phyloP scores from a whole-genome alignment of 1,140 invertebrate species.

The Leptinotarsa defecta region DNA sequence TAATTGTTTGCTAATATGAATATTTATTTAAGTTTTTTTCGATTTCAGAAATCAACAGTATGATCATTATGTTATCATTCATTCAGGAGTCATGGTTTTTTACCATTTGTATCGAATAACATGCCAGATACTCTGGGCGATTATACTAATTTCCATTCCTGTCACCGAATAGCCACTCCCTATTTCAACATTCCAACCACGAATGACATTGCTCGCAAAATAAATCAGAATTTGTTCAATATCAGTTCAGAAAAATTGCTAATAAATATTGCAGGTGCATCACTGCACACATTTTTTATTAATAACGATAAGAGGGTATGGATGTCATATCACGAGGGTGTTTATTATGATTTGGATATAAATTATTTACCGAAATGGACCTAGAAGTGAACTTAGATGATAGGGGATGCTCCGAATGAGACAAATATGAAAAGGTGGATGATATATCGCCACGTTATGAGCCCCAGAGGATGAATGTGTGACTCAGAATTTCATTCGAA shows the following conservation, averaged over 20 bases:
- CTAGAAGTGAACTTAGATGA: slow-evolving; percentile 12
- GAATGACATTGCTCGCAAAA: background rate
- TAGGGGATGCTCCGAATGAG: slow-evolving; percentile 11
- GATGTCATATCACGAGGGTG: slow-evolving; percentile 16
- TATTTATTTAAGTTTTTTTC: too few species aligned
- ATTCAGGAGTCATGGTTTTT: too few species aligned
- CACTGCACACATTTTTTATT: slow-evolving; percentile 34
- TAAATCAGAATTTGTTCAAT: slow-evolving; percentile 44
- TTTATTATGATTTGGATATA: slow-evolving; percentile 28
- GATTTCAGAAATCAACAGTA: too few species aligned
- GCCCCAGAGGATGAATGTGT: background rate
- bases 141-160: too few species aligned
- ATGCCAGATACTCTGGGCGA: too few species aligned
- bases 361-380: slow-evolving; percentile 23
- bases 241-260: slow-evolving; percentile 33
- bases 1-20: too few species aligned
- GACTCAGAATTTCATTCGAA: background rate
- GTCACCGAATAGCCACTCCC: slow-evolving; percentile 20
- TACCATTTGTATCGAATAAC: too few species aligned
- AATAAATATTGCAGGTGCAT: slow-evolving; percentile 41
- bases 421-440: slow-evolving; percentile 22
- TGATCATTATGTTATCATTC: too few species aligned
- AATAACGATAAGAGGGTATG: slow-evolving; percentile 17
- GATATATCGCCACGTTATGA: background rate
- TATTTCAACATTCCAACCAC: slow-evolving; percentile 29